Base-by-base conservation (phyloP, 2,888 invertebrate species). In the Epinotia bilunana region DNA sequence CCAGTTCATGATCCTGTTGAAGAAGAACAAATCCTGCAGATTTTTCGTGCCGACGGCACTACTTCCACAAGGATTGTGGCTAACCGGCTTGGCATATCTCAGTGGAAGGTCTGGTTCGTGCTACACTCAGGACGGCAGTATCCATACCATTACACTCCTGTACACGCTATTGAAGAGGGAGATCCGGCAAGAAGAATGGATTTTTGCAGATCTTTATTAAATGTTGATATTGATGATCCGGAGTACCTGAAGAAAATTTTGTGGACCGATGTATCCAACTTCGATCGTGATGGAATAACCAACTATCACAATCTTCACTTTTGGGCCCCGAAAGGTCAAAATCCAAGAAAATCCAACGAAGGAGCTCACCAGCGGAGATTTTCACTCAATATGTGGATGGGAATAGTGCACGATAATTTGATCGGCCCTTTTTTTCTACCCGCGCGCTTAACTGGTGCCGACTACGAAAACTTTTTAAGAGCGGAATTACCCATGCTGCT, bases 261-360 rank as follows among this genome's bases (percentile, higher is more conserved):
- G 76, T 80, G 79, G 79, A 80, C 80, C 53, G 79, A 82, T 74
- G 80, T 82, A 75, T 81, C 79, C 1, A 81, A 82, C 77, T 83
- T 83, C 76, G 79, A 82, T 23, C 23, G 23, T 23, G 23, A 79
- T 80, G n/a, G n/a, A n/a, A n/a, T n/a, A 6, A 79, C 80, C 0
- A 81, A 82, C 67, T 80, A 79, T 33, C 81, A 82, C 39, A 82
- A 83, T 73, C 69, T 62, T 11, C 82, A 83, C 76, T 80, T 80
- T 63, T 81, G 81, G 81, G 79, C 78, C 13, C 73, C 78, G 3
- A 81, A 82, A 79, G 72, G 28, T 75, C 33, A 64, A 81, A 83
- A 77, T 80, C n/a, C n/a, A n/a, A n/a, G n/a, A n/a, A n/a, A n/a
- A n/a, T n/a, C 46, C 3, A 49, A 13, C 9, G 23, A 46, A 64